Percentiles rank a stretch among this genome's conserved stretches.
Conservation (phyloP, 2,797 vertebrate genomes). For the Morelia viridis region DNA sequence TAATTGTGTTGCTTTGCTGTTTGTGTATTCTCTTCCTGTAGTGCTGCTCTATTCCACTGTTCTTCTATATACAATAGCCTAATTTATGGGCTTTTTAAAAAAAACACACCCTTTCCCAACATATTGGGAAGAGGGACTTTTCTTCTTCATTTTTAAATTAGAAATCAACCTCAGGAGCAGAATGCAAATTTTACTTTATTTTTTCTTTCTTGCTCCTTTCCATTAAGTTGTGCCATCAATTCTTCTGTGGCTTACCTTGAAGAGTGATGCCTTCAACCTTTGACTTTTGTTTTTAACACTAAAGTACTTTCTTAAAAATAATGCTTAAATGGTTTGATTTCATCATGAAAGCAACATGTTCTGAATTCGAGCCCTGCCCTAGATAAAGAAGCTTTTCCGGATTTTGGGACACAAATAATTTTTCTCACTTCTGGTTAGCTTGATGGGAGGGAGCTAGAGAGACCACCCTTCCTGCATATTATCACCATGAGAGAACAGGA, state of each 20-base stretch:
- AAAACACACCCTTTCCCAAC: neutral
- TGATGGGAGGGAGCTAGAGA: neutral
- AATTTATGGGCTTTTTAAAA: constrained; percentile 11
- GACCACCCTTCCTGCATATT: neutral
- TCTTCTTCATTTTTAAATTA: constrained; percentile 25
- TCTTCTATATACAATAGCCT: constrained; percentile 15
- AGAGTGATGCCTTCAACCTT: neutral
- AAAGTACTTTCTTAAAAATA: neutral
- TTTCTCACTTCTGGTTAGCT: neutral
- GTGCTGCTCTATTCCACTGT: neutral
- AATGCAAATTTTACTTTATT: neutral
- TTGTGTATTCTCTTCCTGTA: neutral
- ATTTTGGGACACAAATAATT: neutral
- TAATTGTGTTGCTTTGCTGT: neutral
- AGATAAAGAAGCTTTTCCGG: neutral
- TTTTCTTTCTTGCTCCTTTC: neutral
- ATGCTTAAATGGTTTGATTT: neutral
- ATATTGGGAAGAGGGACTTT: neutral
- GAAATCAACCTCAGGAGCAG: neutral
- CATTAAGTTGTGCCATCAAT: neutral
- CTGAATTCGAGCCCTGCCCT: neutral
- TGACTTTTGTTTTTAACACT: neutral
- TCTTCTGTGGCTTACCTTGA: neutral
- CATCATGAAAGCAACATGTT: neutral
- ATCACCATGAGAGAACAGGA: neutral